phyloP scores from a whole-genome alignment of 2,888 invertebrate species.

The Prionchulus punctatus region DNA sequence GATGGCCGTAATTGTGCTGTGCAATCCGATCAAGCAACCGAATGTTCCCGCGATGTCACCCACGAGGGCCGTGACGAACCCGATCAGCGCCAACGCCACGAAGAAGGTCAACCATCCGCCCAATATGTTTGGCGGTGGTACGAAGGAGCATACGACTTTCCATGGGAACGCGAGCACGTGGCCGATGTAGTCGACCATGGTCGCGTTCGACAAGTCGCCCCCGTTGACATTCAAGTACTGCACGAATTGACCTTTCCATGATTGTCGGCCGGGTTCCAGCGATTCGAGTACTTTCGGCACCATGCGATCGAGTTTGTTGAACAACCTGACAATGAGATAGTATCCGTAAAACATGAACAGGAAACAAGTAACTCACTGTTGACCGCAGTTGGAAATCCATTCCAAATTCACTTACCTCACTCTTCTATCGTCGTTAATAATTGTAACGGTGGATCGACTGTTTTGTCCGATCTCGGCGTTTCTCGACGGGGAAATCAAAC shows the following conservation, averaged over 20 bases:
- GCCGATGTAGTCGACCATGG: conserved; percentile 38
- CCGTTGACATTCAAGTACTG: conserved; percentile 44
- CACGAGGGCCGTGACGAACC: conserved; percentile 85
- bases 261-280: conserved; percentile 40
- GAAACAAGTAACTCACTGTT: too few relatives aligned
- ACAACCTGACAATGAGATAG: conserved; percentile 9
- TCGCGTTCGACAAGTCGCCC: conserved; percentile 39
- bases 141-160: conserved; percentile 42
- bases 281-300: conserved; percentile 32
- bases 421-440: conserved; percentile 42
- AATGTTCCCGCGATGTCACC: conserved; percentile 94
- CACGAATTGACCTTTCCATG: conserved; percentile 41
- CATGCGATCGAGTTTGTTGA: conserved; percentile 40
- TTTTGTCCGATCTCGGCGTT: conserved; percentile 17
- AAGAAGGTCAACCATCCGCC: conserved; percentile 84
- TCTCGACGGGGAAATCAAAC: conserved; percentile 34
- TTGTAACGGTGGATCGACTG: conserved; percentile 34
- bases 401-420: too few relatives aligned
- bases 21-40: conserved; percentile 87
- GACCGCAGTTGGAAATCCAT: too few relatives aligned
- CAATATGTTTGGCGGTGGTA: conserved; percentile 40
- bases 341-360: too few relatives aligned
- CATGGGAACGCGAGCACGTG: conserved; percentile 45
- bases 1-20: conserved; percentile 91
- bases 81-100: conserved; percentile 77